phyloP scores from a whole-genome alignment of 1,140 invertebrate genomes.

The Leguminivora glycinivorella region DNA sequence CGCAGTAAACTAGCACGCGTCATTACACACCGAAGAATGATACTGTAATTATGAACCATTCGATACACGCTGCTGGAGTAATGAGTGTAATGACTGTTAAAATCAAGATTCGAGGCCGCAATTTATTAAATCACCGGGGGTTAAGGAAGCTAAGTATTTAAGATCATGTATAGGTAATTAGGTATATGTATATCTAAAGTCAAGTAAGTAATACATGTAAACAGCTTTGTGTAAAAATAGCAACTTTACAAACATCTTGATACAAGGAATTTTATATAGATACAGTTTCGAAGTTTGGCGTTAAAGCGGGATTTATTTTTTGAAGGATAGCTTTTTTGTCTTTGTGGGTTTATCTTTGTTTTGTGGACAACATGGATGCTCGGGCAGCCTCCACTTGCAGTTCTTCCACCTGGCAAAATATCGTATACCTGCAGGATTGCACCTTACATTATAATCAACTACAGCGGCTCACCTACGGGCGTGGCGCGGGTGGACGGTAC shows the following conservation, averaged over 20 bases:
- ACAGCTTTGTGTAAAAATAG: slow-evolving; percentile 76
- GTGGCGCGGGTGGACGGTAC: slow-evolving; percentile 51
- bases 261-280: slow-evolving; percentile 73
- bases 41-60: slow-evolving; percentile 74
- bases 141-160: neutral
- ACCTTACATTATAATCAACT: slow-evolving; percentile 77
- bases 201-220: too few relatives aligned
- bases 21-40: slow-evolving; percentile 69
- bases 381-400: slow-evolving; percentile 83
- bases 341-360: slow-evolving; percentile 78
- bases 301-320: slow-evolving; percentile 74
- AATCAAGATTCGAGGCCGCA: slow-evolving; percentile 58
- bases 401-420: slow-evolving; percentile 89
- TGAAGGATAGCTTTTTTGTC: slow-evolving; percentile 74
- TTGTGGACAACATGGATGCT: slow-evolving; percentile 79
- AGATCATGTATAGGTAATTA: too few relatives aligned
- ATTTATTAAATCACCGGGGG: slow-evolving; percentile 34
- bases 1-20: slow-evolving; percentile 48
- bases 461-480: slow-evolving; percentile 67
- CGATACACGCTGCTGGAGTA: slow-evolving; percentile 62
- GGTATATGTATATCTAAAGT: too few relatives aligned
- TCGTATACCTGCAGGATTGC: slow-evolving; percentile 85
- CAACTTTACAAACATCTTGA: slow-evolving; percentile 70
- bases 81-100: slow-evolving; percentile 47
- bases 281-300: slow-evolving; percentile 61